Evolutionary conservation across 1,140 invertebrate species (phyloP).

Genomic region (Ceratosolen fusciceps): DNA sequence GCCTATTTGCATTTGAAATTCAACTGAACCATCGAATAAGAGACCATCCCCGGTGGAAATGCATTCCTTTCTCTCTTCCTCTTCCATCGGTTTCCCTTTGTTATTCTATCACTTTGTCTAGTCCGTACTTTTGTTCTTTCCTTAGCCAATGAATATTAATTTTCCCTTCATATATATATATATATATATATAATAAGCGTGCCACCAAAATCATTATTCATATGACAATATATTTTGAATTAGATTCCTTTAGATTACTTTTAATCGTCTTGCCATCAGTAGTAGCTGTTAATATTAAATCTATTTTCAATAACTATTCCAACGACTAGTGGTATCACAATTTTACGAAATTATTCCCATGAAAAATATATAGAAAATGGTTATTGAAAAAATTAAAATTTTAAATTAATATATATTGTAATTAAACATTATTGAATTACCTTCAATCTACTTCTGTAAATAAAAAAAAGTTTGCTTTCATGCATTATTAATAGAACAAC

Average conservation of each 20-base stretch:
- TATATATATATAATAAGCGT: too few species aligned
- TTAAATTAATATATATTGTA: too few species aligned
- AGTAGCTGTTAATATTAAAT: too few species aligned
- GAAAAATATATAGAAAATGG: too few species aligned
- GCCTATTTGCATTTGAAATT: conserved; percentile 68
- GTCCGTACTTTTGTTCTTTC: background rate
- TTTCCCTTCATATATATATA: conserved; percentile 31
- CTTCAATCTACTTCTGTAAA: too few species aligned
- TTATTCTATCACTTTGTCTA: background rate
- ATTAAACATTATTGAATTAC: too few species aligned
- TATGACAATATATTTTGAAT: conserved; percentile 31
- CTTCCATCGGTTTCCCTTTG: background rate
- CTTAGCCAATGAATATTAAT: conserved; percentile 37
- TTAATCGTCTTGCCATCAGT: too few species aligned
- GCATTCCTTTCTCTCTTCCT: conserved; percentile 54
- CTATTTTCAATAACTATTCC: too few species aligned
- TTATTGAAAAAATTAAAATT: too few species aligned
- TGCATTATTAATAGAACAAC: too few species aligned
- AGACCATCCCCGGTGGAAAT: conserved; percentile 53
- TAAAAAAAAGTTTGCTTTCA: too few species aligned
- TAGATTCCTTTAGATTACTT: background rate
- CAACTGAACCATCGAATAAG: conserved; percentile 61
- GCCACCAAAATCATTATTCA: conserved; percentile 39
- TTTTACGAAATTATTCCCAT: too few species aligned
- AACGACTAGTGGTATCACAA: background rate